Percentiles rank a stretch among this genome's conserved stretches.
These are phyloP conservation scores for Alethe diademata DNA, from an alignment of 2,113 vertebrate species.

Conservation along the genomic window DNA sequence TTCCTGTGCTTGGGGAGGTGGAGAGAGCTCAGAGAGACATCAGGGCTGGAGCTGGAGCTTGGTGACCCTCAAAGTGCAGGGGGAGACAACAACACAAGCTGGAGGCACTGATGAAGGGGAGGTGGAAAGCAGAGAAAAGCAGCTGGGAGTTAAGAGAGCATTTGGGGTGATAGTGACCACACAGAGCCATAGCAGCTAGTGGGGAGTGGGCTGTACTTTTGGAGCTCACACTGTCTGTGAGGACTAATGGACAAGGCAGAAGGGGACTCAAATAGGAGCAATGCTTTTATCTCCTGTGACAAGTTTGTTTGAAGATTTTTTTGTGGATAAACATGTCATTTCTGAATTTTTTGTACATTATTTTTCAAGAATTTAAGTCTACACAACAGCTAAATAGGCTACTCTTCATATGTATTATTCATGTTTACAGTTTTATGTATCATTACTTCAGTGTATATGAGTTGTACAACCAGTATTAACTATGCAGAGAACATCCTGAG, in stretches of 20 bases:
- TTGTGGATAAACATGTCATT: neutral
- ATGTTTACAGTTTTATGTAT: neutral
- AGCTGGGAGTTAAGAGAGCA: neutral
- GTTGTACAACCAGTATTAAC: neutral
- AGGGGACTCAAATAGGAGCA: neutral
- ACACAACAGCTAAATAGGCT: neutral
- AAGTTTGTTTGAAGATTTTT: neutral
- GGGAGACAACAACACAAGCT: rapidly evolving
- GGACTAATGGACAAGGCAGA: neutral
- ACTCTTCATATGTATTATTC: neutral
- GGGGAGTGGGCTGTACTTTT: neutral
- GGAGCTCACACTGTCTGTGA: neutral
- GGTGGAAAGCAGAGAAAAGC: neutral
- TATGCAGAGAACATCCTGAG: neutral
- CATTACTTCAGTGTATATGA: neutral
- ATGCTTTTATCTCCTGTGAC: neutral
- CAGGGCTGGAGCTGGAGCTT: neutral
- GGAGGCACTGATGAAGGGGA: neutral
- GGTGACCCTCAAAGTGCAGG: rapidly evolving
- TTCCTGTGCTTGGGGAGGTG: neutral
- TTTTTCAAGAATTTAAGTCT: neutral
- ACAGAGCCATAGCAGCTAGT: neutral
- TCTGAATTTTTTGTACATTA: neutral
- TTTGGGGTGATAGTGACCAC: neutral
- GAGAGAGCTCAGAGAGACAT: neutral